Conservation (phyloP, 2,113 vertebrate genomes). For the Oncorhynchus clarkii region DNA sequence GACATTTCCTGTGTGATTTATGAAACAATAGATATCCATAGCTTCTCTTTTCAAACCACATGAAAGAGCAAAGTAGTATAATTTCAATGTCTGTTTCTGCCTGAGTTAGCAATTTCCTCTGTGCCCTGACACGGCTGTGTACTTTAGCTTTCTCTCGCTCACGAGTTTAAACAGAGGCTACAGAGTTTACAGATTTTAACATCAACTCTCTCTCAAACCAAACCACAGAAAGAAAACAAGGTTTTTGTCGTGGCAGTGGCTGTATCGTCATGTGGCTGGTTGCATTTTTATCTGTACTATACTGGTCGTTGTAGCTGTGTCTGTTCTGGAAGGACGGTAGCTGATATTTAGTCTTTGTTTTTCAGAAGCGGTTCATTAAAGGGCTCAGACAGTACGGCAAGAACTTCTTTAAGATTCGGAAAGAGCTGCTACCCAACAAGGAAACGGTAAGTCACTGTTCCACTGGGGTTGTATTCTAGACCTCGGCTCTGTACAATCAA, state of each 20-base stretch:
- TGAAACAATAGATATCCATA: background rate
- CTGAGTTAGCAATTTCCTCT: constrained; percentile 65
- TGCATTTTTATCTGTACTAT: constrained; percentile 36
- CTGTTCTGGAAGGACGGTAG: constrained; percentile 8
- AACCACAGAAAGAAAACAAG: constrained; percentile 50
- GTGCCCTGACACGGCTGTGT: constrained; percentile 49
- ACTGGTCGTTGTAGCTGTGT: constrained; percentile 55
- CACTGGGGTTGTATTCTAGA: constrained; percentile 1
- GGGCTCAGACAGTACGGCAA: constrained; percentile 97
- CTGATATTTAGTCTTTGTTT: constrained; percentile 41
- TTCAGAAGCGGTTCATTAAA: constrained; percentile 97
- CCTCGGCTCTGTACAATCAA: constrained; percentile 3
- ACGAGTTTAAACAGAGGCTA: constrained; percentile 39
- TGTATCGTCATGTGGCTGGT: constrained; percentile 36
- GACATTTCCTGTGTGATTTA: constrained; percentile 2
- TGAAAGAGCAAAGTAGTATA: constrained; percentile 24
- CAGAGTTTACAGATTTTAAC: constrained; percentile 47
- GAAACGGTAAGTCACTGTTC: constrained; percentile 80
- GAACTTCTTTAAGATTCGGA: constrained; percentile 99
- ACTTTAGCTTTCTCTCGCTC: constrained; percentile 13
- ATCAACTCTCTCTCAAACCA: constrained; percentile 33
- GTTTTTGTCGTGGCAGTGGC: constrained; percentile 38
- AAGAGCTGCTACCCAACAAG: constrained; percentile 93
- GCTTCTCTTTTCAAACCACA: background rate
- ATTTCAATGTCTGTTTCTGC: constrained; percentile 56